A percentile compares a stretch with the other conserved stretches of the same genome.
Conservation (phyloP, 2,888 invertebrate genomes). For the Eristalinus sepulchralis region DNA sequence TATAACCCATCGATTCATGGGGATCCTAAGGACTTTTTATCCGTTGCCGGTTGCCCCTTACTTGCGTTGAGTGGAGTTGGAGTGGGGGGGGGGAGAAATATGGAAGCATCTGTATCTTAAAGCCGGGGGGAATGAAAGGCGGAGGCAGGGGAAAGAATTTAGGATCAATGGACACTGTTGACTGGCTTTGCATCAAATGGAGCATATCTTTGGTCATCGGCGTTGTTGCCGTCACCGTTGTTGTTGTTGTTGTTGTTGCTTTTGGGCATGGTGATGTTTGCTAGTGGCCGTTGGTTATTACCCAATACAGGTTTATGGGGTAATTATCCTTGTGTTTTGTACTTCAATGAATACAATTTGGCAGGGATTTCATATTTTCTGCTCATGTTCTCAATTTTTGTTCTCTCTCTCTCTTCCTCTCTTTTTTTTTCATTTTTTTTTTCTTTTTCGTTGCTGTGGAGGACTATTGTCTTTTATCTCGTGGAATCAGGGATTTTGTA, state of each 20-base stretch:
- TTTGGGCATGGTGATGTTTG: slow-evolving; percentile 4
- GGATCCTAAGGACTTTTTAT: slow-evolving; percentile 16
- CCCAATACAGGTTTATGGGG: slow-evolving; percentile 69
- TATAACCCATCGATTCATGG: slow-evolving; percentile 31
- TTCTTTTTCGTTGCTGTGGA: slow-evolving; percentile 26
- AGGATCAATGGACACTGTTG: slow-evolving; percentile 48
- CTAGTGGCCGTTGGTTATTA: slow-evolving; percentile 62
- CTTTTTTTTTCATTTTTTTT: slow-evolving; percentile 16
- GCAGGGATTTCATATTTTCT: slow-evolving; percentile 69
- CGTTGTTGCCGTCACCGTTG: not conserved
- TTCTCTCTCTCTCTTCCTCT: not conserved
- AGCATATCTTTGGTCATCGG: slow-evolving; percentile 63
- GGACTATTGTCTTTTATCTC: slow-evolving; percentile 65
- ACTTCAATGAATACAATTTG: slow-evolving; percentile 69
- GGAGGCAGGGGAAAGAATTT: not conserved
- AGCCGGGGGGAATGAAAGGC: not conserved
- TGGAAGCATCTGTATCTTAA: slow-evolving; percentile 27
- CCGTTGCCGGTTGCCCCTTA: not conserved
- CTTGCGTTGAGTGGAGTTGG: not conserved
- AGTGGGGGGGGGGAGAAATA: slow-evolving; percentile 11
- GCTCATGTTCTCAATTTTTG: slow-evolving; percentile 37
- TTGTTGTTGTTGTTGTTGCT: slow-evolving; percentile 12
- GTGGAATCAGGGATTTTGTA: slow-evolving; percentile 56
- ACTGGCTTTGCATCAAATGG: slow-evolving; percentile 65
- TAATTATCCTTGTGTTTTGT: slow-evolving; percentile 70